Evolutionary conservation across 2,113 vertebrate species (phyloP), one percentile per base, ranked within the genome.

Genomic region (Serranochromis macrocephalus): DNA sequence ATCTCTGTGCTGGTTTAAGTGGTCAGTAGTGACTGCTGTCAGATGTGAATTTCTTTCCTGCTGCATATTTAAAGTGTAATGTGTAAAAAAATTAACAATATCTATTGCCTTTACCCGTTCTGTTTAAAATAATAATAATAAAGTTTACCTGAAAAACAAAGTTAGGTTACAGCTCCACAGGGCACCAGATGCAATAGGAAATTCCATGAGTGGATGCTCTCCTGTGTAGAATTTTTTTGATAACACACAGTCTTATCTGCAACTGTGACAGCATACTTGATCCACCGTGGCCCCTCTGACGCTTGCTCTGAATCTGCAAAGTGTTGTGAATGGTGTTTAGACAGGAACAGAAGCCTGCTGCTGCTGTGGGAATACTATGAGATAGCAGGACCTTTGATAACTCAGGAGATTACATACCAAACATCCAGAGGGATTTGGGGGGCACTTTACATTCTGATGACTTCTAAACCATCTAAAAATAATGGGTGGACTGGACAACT

Each of bases 221-320:
- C 6, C 24, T 29, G 16, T 75, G 8, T 42, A 47, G 71, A 75
- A 47, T 29, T 17, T 29, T 58, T 71, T 81, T 38, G 90, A 94
- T 92, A 91, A 92, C 87, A n/a, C 81, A 80, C 79, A 71, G 26
- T 73, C 92, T 92, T 92, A 94, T 94, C 92, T 49, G 91, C 90
- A 85, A 89, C 91, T 91, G 88, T 93, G 93, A 85, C 89, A 88
- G 92, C 88, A 31, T 33, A 9, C 85, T 83, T 57, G 85, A 92
- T 86, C 73, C 86, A 82, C 66, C 3, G 47, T 21, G 57, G 85
- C 63, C 82, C 78, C 85, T 89, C 83, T 89, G 90, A 93, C 51
- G 87, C 81, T 57, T 42, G 86, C 58, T 89, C 78, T 84, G 91
- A 86, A 86, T 87, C 17, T 29, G 88, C 54, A 55, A 83, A 86